Conservation (phyloP, 2,888 invertebrate genomes). For the Drosophila yooni region DNA sequence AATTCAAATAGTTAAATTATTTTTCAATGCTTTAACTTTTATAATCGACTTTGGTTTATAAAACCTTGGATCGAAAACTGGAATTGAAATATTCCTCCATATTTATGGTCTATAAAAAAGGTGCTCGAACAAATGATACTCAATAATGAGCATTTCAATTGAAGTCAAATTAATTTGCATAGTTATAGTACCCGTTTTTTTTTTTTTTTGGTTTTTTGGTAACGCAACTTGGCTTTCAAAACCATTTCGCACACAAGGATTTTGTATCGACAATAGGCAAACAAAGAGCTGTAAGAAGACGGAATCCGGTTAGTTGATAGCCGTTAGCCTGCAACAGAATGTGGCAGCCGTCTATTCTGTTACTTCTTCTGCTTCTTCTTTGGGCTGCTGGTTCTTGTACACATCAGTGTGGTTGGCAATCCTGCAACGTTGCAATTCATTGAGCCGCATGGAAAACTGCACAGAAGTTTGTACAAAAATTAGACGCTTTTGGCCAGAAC, state of each 20-base stretch:
- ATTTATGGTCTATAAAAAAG: not conserved
- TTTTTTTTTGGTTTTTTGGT: not conserved
- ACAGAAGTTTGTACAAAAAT: constrained; percentile 61
- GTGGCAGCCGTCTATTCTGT: not conserved
- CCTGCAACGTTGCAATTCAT: constrained; percentile 21
- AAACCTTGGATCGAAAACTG: not conserved
- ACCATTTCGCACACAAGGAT: constrained; percentile 29
- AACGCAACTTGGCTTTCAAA: constrained; percentile 9
- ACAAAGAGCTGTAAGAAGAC: constrained; percentile 27
- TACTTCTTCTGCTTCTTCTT: not conserved
- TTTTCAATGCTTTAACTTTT: not conserved
- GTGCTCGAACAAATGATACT: not conserved
- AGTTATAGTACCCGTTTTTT: not conserved
- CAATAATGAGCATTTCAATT: not conserved
- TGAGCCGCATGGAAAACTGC: constrained; percentile 36
- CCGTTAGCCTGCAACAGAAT: constrained; percentile 1
- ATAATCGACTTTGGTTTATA: not conserved
- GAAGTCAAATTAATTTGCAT: not conserved
- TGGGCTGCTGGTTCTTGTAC: not conserved
- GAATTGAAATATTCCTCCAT: not conserved
- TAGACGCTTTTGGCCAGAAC: constrained; percentile 49
- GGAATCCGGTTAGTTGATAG: constrained; percentile 7
- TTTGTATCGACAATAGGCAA: constrained; percentile 37
- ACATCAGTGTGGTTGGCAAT: not conserved
- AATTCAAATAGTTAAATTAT: not conserved